A percentile compares a stretch with the other conserved stretches of the same genome.
phyloP scores from a whole-genome alignment of 1,140 invertebrate genomes.

The Macrosteles quadrilineatus region DNA sequence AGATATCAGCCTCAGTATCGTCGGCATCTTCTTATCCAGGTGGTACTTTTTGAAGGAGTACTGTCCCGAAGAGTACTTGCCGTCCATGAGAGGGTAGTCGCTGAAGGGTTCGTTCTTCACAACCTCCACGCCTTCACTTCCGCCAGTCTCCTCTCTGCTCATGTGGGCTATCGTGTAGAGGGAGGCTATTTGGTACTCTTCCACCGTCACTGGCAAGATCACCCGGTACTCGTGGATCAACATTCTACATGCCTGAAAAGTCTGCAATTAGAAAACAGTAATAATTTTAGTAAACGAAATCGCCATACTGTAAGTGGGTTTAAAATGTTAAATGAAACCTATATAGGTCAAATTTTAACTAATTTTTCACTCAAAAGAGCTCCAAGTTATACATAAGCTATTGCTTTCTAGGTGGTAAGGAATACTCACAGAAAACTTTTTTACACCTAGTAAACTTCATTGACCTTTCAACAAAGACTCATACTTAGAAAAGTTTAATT shows the following conservation, averaged over 20 bases:
- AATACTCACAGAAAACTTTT: too few relatives aligned
- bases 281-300: too few relatives aligned
- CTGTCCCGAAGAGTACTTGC: constrained; percentile 75
- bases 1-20: constrained; percentile 84
- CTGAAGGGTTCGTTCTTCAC: constrained; percentile 95
- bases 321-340: too few relatives aligned
- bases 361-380: too few relatives aligned
- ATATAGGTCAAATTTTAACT: too few relatives aligned
- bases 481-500: too few relatives aligned
- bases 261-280: too few relatives aligned
- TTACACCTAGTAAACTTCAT: too few relatives aligned
- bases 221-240: constrained; percentile 98
- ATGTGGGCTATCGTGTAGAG: constrained; percentile 99
- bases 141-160: constrained; percentile 92
- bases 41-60: constrained; percentile 99
- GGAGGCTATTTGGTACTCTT: constrained; percentile 97
- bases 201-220: constrained; percentile 93
- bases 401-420: too few relatives aligned
- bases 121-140: constrained; percentile 97
- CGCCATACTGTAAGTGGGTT: too few relatives aligned
- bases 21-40: constrained; percentile 92
- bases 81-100: constrained; percentile 80
- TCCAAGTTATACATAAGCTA: too few relatives aligned
- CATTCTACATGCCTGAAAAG: constrained; percentile 61
- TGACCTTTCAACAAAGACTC: too few relatives aligned